Base-by-base conservation (phyloP, 2,888 invertebrate genomes). In the Nephrotoma appendiculata region DNA sequence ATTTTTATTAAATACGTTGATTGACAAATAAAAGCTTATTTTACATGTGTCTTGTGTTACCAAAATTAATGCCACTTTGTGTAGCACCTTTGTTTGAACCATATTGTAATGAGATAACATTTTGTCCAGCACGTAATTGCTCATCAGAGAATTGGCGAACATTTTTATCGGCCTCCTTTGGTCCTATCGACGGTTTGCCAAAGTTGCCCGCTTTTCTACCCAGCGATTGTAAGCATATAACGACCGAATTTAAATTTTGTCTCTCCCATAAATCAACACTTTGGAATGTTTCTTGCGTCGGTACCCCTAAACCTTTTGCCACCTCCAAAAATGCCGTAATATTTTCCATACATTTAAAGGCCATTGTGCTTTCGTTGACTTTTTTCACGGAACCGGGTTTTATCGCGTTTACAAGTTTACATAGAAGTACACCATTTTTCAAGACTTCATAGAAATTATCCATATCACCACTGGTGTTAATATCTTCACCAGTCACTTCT, bases 331-430 rank as follows among this genome's bases (percentile, higher is more conserved):
- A 98, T 42, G 96, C 96, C 12, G 98, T 98, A 89, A 99, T 99
- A 92, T 99, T 99, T 92, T 99, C 99, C 99, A 99, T 99, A 92
- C 98, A 98, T 91, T 98, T 98, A 92, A 99, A 99, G 87, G 97
- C 98, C 95, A 98, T 96, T 90, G 95, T 95, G 87, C 96, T 96
- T 89, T 94, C 95, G 92, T 99, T 98, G 89, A 99, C 95, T 92
- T 98, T 98, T 93, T 98, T 98, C 87, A 99, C 95, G 86, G 95
- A 94, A 84, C 96, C 96, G 0, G 96, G 95, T 91, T 97, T 95
- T 89, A 99, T 94, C 88, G 93, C 94, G 92, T 99, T 99, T 42
- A 95, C 96, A 89, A 98, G 92, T 91, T 95, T 96, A 96, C 98
- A 98, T 86, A 99, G 93, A 85, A 98, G 92, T 86, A 95, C 95